phyloP scores from a whole-genome alignment of 1,140 invertebrate genomes.

The Sycobia sp. region DNA sequence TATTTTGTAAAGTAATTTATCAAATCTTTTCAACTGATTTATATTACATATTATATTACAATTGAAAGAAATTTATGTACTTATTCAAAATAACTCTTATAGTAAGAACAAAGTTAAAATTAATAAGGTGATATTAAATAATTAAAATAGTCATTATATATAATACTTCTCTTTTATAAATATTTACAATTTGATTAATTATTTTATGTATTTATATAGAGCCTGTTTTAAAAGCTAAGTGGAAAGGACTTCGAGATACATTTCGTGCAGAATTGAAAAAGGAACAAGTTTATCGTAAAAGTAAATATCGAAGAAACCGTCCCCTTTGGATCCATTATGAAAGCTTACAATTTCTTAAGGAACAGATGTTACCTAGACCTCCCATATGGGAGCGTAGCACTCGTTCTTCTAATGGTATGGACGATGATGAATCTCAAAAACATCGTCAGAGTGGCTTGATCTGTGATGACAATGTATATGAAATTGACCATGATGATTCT shows the following conservation, averaged over 20 bases:
- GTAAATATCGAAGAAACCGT: slow-evolving; percentile 49
- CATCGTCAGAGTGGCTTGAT: slow-evolving; percentile 21
- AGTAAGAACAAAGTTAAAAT: no score
- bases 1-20: no score
- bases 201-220: slow-evolving; percentile 43
- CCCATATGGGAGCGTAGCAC: slow-evolving; percentile 53
- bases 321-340: slow-evolving; percentile 59
- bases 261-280: slow-evolving; percentile 61
- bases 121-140: no score
- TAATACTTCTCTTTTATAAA: background rate
- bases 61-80: no score
- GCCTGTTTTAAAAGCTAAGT: slow-evolving; percentile 58
- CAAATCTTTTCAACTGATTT: no score
- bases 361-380: slow-evolving; percentile 56
- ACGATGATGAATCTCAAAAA: slow-evolving; percentile 25
- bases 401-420: slow-evolving; percentile 22
- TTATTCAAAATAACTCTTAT: no score
- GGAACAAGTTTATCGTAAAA: slow-evolving; percentile 53
- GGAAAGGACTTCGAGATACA: slow-evolving; percentile 60
- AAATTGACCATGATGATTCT: slow-evolving; percentile 23
- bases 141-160: background rate
- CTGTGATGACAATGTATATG: slow-evolving; percentile 34
- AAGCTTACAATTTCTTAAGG: slow-evolving; percentile 55
- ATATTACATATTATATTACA: no score
- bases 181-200: background rate